Percentiles rank a stretch among this genome's conserved stretches.
Evolutionary conservation across 2,888 invertebrate species (phyloP).

Genomic region (Drosophila sordidula): DNA sequence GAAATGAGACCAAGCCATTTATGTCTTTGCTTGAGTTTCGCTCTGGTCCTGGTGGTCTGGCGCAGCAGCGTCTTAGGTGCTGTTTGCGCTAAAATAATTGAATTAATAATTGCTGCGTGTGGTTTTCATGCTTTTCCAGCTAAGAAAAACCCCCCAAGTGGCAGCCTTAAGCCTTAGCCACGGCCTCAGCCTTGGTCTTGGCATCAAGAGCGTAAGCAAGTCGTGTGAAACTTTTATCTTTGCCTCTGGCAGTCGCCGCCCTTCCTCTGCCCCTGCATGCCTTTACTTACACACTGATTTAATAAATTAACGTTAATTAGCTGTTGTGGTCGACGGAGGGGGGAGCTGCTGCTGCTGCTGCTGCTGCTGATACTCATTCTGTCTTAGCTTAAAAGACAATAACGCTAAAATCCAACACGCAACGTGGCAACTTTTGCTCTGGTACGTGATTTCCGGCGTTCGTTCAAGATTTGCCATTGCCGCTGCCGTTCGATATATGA

Average conservation of each 20-base stretch:
- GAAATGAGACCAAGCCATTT: slow-evolving; percentile 69
- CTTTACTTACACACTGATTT: slow-evolving; percentile 83
- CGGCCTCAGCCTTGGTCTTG: slow-evolving; percentile 22
- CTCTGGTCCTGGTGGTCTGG: slow-evolving; percentile 18
- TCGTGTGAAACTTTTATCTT: slow-evolving; percentile 80
- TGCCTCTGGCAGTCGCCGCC: slow-evolving; percentile 35
- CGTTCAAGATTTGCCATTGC: slow-evolving; percentile 69
- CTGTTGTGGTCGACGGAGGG: slow-evolving; percentile 70
- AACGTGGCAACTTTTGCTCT: slow-evolving; percentile 73
- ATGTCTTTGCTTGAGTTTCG: slow-evolving; percentile 59
- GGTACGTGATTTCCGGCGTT: slow-evolving; percentile 82
- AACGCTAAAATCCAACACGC: slow-evolving; percentile 67
- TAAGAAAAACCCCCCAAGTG: slow-evolving; percentile 65
- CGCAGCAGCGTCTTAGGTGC: slow-evolving; percentile 72
- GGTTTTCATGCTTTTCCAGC: slow-evolving; percentile 83
- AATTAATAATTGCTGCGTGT: slow-evolving; percentile 85
- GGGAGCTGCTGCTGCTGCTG: background rate
- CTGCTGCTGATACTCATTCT: slow-evolving; percentile 30
- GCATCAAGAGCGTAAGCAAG: slow-evolving; percentile 38
- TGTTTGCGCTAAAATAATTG: slow-evolving; percentile 84
- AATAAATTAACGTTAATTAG: slow-evolving; percentile 85
- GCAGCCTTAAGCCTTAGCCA: slow-evolving; percentile 44
- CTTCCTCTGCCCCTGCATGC: slow-evolving; percentile 50
- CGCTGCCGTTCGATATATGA: slow-evolving; percentile 65
- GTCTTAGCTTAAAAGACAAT: slow-evolving; percentile 72